These are phyloP conservation scores for Athalia circularis DNA, from an alignment of 2,888 invertebrate genomes.

Conservation along the genomic window DNA sequence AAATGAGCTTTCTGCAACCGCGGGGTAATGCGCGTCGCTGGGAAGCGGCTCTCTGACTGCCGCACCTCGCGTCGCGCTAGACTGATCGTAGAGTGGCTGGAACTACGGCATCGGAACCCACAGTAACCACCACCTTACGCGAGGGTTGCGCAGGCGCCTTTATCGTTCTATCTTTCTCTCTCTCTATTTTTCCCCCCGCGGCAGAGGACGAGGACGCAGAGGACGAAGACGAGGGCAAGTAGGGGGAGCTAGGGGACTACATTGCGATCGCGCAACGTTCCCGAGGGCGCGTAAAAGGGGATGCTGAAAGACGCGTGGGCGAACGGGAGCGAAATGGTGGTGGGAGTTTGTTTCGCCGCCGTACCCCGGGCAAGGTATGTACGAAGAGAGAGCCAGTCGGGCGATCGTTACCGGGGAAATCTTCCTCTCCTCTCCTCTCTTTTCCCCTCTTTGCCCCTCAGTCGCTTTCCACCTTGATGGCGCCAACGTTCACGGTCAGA, in stretches of 20 bases:
- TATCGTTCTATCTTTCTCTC: background rate
- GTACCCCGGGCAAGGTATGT: constrained; percentile 69
- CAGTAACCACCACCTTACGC: constrained; percentile 24
- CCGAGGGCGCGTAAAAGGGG: constrained; percentile 43
- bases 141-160: constrained; percentile 29
- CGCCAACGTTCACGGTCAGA: constrained; percentile 42
- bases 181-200: background rate
- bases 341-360: constrained; percentile 54
- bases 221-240: constrained; percentile 42
- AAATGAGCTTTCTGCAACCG: too few relatives aligned
- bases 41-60: constrained; percentile 33
- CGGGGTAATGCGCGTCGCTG: constrained; percentile 13
- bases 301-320: constrained; percentile 37
- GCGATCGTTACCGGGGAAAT: constrained; percentile 69
- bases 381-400: constrained; percentile 20
- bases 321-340: constrained; percentile 13
- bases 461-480: constrained; percentile 38
- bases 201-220: constrained; percentile 8
- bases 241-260: constrained; percentile 12
- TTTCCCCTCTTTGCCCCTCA: constrained; percentile 19
- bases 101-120: constrained; percentile 19
- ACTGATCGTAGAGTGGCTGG: constrained; percentile 37
- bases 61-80: constrained; percentile 31
- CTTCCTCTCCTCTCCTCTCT: constrained; percentile 57
- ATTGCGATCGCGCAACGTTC: constrained; percentile 14